Evolutionary conservation across 1,140 invertebrate genomes (phyloP), one percentile per base, ranked within the genome.

Genomic region (Varroa destructor): DNA sequence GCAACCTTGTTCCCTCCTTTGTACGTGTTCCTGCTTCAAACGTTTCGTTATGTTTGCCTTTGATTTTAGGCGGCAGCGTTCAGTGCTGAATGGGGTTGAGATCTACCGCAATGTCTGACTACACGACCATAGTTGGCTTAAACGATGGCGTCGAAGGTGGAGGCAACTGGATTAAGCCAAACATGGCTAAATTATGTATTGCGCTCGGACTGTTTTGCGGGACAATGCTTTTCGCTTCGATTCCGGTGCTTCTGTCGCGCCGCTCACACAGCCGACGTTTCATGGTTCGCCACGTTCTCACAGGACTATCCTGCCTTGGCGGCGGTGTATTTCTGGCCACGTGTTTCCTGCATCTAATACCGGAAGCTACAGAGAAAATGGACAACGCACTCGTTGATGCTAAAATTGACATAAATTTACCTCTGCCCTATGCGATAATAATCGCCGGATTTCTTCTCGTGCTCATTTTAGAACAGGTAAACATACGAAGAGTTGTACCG

Each of bases 311-410:
- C 0, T 91, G 89, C 76, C 89, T 90, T 74, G 89, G 89, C 40
- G 90, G 87, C 2, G 90, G 91, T 0, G 89, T 93, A 6, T 83
- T 93, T 43, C 78, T 93, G 25, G 88, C 87, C 0, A 92, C 90
- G 0, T 86, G 88, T 37, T 79, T 90, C 55, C 81, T 89, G 1
- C 90, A 93, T 78, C 87, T 93, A 80, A 80, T 93, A 55, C 89
- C 90, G 25, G 90, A 93, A 80, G 85, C 36, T 55, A 61, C 40
- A 56, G 56, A 36, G 37, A 72, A 4, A 14, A 74, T 51, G 46
- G 43, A 64, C 12, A 37, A 36, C 40, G 46, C 42, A 54, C 71
- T 61, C 57, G 61, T 25, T 46, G 36, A 40, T 70, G 72, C 37
- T 3, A 55, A 37, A 54, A 73, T 57, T 12, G 8, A 40, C 56